Conservation (phyloP, 2,113 vertebrate species). For the Forbesichthys papilliferus region DNA sequence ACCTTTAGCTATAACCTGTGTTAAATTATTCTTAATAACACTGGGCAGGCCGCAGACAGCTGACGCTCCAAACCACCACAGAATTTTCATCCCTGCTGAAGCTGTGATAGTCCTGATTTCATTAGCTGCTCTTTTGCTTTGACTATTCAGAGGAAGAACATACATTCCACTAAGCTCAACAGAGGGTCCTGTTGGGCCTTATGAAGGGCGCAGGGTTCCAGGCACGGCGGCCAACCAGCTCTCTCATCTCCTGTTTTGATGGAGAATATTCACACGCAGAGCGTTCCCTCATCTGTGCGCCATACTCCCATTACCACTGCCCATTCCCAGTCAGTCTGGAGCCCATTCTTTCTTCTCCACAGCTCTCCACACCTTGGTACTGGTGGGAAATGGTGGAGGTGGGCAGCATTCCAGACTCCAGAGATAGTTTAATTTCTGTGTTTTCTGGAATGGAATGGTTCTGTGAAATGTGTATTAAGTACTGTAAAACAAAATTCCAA, state of each 20-base stretch:
- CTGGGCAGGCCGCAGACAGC: constrained; percentile 6
- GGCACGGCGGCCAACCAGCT: constrained; percentile 4
- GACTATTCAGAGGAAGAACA: constrained; percentile 41
- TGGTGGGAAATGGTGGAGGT: too few relatives aligned
- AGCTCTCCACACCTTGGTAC: too few relatives aligned
- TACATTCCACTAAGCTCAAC: constrained; percentile 42
- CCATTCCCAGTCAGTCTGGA: constrained; percentile 16
- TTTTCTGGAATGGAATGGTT: too few relatives aligned
- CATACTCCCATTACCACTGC: constrained; percentile 22
- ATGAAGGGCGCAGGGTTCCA: constrained; percentile 43
- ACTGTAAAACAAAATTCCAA: too few relatives aligned
- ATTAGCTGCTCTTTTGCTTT: constrained; percentile 48
- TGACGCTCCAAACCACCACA: neutral
- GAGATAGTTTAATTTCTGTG: too few relatives aligned
- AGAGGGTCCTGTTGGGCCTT: constrained; percentile 45
- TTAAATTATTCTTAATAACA: neutral
- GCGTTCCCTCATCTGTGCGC: constrained; percentile 40
- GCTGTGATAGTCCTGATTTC: constrained; percentile 34
- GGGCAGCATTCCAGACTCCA: too few relatives aligned
- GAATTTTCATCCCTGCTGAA: constrained; percentile 11
- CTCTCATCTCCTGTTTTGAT: constrained; percentile 48
- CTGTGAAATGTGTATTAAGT: too few relatives aligned
- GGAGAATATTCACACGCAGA: constrained; percentile 14
- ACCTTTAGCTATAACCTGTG: neutral
- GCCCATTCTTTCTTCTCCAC: constrained; percentile 1